Base-by-base conservation (phyloP, 2,888 invertebrate species). In the Cataglyphis altisquamis region DNA sequence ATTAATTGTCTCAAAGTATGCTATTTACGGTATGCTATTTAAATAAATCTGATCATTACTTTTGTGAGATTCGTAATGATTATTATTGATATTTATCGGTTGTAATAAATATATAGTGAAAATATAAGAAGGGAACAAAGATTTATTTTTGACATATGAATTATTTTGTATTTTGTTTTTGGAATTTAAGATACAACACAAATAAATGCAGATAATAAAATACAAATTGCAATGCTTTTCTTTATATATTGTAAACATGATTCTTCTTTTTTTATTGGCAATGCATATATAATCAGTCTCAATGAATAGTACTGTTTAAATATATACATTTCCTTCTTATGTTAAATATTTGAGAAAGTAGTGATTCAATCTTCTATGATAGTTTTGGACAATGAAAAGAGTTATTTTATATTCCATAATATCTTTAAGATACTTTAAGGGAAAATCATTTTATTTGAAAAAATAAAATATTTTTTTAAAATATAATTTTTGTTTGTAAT, bases 91-190 rank as follows among this genome's bases (percentile, higher is more conserved):
- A 25, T 39, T 41, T 3, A 41, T 21, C 4, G 1, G 12, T 2
- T 64, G 29, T 29, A 29, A 29, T 29, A 29, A 29, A 36, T 36
- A 12, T 36, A 12, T 64, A 0, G 3, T 9, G 18, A 1, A 57
- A 39, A 18, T 6, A 70, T 0, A 8, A 36, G 9, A 39, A 60
- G 4, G 36, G 15, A 41, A 8, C 15, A 12, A 72, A 12, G 4
- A 29, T 60, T 73, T 67, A 45, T 67, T 48, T 68, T 68, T 21
- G 10, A 67, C 9, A 8, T 39, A 36, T 39, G 57, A 6, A 39
- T 25, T n/a, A n/a, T 9, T 73, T 72, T 57, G 18, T 72, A 41
- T 29, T 60, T 74, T 74, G 10, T 74, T 63, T 10, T 74, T 32
- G 15, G 21, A 32, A 18, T 64, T 45, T 45, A 25, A 29, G 15